These are phyloP conservation scores for Ptychoptera contaminata DNA, from an alignment of 2,888 invertebrate genomes.

Conservation along the genomic window DNA sequence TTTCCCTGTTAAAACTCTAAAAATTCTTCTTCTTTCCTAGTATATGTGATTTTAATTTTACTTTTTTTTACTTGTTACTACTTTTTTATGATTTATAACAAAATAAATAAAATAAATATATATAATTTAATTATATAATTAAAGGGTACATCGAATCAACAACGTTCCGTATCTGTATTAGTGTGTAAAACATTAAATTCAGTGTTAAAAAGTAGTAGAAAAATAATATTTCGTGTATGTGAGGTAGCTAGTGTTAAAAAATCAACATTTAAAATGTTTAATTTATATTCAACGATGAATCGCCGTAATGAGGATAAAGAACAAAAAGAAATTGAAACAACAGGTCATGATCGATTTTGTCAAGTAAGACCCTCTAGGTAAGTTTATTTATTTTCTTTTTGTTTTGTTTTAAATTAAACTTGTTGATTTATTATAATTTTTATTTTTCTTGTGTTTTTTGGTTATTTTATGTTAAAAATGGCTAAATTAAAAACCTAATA, in stretches of 20 bases:
- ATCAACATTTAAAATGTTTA: constrained; percentile 47
- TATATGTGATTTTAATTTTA: too few species aligned
- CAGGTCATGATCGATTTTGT: constrained; percentile 69
- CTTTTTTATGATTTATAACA: not conserved
- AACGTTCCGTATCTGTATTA: constrained; percentile 26
- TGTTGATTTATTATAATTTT: not conserved
- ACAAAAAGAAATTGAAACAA: constrained; percentile 42
- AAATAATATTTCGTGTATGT: constrained; percentile 31
- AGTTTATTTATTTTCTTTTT: constrained; percentile 15
- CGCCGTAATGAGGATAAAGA: constrained; percentile 38
- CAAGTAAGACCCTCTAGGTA: constrained; percentile 45
- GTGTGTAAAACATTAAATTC: constrained; percentile 32
- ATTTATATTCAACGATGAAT: constrained; percentile 54
- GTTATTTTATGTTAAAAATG: too few species aligned
- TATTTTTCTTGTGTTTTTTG: not conserved
- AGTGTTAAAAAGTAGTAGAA: constrained; percentile 31
- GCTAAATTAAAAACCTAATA: too few species aligned
- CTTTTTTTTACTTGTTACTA: too few species aligned
- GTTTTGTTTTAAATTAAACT: not conserved
- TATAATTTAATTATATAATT: constrained; percentile 3
- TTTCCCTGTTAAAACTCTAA: too few species aligned
- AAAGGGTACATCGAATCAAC: constrained; percentile 10
- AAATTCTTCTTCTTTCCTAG: too few species aligned
- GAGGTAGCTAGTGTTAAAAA: constrained; percentile 31
- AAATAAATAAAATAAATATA: not conserved